Evolutionary conservation across 2,113 vertebrate species (phyloP).

Genomic region (Psophia crepitans): DNA sequence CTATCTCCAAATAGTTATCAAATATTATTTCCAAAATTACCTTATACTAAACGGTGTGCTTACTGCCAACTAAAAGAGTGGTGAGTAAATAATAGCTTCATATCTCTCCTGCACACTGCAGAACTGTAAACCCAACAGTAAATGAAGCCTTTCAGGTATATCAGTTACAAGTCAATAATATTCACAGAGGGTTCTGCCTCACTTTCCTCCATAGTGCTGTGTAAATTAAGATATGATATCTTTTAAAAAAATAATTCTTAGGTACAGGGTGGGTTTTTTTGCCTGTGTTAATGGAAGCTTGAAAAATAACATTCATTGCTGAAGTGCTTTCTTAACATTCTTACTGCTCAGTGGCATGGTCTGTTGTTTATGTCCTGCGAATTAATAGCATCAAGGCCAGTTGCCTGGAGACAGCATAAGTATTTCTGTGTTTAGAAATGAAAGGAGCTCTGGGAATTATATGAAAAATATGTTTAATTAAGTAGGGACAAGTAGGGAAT

Average conservation of each 20-base stretch:
- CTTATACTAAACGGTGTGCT: background rate
- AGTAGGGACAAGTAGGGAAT: background rate
- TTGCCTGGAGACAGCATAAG: background rate
- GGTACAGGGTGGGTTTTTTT: no score
- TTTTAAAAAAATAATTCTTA: no score
- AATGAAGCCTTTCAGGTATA: background rate
- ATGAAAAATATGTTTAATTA: constrained; percentile 43
- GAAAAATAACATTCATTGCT: background rate
- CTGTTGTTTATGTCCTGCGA: background rate
- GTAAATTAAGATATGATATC: background rate
- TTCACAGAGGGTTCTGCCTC: background rate
- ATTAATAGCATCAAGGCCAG: constrained; percentile 4
- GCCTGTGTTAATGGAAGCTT: background rate
- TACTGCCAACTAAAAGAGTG: background rate
- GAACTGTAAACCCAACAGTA: background rate
- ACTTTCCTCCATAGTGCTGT: background rate
- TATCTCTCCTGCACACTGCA: background rate
- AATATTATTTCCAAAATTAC: background rate
- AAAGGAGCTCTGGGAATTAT: background rate
- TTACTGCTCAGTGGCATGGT: background rate
- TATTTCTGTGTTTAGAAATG: constrained; percentile 34
- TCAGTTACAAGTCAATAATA: background rate
- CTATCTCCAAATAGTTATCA: background rate
- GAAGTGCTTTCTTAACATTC: background rate
- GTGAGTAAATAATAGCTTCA: background rate